phyloP scores from a whole-genome alignment of 1,140 invertebrate genomes.

The Leptinotarsa defecta region DNA sequence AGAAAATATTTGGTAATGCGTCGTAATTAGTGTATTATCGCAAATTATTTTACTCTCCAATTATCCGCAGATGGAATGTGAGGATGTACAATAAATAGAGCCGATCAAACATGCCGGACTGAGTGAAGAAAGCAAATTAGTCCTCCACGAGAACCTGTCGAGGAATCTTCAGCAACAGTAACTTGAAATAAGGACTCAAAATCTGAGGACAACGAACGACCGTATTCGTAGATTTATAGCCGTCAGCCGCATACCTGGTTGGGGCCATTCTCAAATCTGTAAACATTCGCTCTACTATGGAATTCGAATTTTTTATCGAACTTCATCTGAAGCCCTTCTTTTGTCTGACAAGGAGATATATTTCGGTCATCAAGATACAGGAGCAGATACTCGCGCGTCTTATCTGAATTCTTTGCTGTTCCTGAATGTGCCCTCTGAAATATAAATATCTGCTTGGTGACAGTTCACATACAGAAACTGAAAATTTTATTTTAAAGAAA shows the following conservation, averaged over 20 bases:
- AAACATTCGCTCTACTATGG: constrained; percentile 6
- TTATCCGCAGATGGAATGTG: too few species aligned
- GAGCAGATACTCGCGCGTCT: neutral
- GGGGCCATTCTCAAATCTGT: constrained; percentile 1
- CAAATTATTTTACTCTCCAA: too few species aligned
- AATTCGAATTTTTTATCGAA: constrained; percentile 7
- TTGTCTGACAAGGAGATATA: constrained; percentile 3
- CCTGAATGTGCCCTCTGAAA: neutral
- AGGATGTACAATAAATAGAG: too few species aligned
- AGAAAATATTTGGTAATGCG: too few species aligned
- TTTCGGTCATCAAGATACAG: constrained; percentile 6
- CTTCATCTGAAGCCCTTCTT: neutral
- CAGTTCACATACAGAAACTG: too few species aligned
- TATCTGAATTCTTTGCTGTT: neutral
- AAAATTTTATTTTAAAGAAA: too few species aligned
- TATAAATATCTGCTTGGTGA: neutral
- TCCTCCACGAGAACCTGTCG: neutral
- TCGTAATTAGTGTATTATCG: too few species aligned
- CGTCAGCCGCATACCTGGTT: constrained; percentile 3
- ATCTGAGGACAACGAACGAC: constrained; percentile 9
- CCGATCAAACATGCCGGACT: constrained; percentile 76
- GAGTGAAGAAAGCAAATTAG: constrained; percentile 65
- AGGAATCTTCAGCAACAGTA: neutral
- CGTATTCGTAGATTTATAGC: constrained; percentile 13
- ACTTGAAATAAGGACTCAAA: constrained; percentile 14